Base-by-base conservation (phyloP, 2,888 invertebrate species). In the Globia sparganii region DNA sequence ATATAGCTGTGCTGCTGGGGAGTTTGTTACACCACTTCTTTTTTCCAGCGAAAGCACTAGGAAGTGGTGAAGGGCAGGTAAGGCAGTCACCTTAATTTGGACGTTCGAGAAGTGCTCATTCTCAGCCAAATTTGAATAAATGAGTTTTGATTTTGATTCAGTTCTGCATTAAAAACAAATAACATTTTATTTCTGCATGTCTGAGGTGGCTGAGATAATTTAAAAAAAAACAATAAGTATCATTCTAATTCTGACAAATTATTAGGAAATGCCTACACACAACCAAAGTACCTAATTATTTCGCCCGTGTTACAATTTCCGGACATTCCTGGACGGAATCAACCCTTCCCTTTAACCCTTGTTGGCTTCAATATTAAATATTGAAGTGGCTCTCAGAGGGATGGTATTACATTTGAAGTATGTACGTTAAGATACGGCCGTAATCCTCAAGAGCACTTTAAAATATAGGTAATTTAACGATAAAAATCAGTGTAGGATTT, bases 281-380 rank as follows among this genome's bases (percentile, higher is more conserved):
- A 43, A 67, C 37, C 21, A 37, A 59, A 62, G 46, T 34, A n/a
- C n/a, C n/a, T n/a, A 37, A 76, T 72, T 37, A 75, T 67, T 80
- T 81, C n/a, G 0, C 15, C 58, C 25, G 37, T 72, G 49, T 76
- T 58, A 65, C 40, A 61, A 66, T 70, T 77, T 66, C 21, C 61
- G 43, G 69, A 66, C 13, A 77, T 62, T 59, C 56, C 34, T 34
- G 31, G 9, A 18, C 53, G 46, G 28, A 25, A 76, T 65, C 40
- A 76, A 53, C 37, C 71, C 37, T 66, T 25, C 69, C 49, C 49
- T 46, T 73, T 28, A 61, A 73, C 67, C 73, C 71, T 78, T 75
- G 40, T 78, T 56, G n/a, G 43, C 28, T 83, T 59, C 11, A 34
- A 67, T 83, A 75, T 82, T 69, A 69, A 82, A 82, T 74, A 78